phyloP scores from a whole-genome alignment of 2,797 vertebrate genomes.

The Ctenosaura bakeri region DNA sequence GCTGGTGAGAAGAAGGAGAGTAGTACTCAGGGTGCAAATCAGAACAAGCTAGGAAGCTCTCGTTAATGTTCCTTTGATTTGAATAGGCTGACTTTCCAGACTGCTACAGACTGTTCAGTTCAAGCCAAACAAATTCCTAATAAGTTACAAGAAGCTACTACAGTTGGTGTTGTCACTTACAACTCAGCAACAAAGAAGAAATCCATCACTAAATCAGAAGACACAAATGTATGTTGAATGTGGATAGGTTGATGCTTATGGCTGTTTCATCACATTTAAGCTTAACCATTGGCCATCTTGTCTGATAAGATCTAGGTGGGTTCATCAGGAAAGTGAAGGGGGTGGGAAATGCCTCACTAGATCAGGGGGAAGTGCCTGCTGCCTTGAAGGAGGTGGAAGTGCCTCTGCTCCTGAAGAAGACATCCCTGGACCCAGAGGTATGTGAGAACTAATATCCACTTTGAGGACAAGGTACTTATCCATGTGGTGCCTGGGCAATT shows the following conservation, averaged over 20 bases:
- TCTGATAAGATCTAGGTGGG: too few species aligned
- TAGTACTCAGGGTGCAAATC: neutral
- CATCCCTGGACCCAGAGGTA: too few species aligned
- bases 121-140: neutral
- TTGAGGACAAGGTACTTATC: too few species aligned
- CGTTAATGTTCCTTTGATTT: neutral
- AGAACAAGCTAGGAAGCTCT: neutral
- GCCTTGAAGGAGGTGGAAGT: too few species aligned
- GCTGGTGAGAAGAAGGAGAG: neutral
- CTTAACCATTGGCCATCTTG: too few species aligned
- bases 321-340: too few species aligned
- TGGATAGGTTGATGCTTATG: neutral
- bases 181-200: neutral
- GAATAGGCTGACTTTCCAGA: neutral
- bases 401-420: too few species aligned
- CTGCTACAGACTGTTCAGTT: neutral
- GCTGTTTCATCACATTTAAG: too few species aligned
- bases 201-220: neutral
- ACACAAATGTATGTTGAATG: neutral
- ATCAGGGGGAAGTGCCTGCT: too few species aligned
- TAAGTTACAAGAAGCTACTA: neutral
- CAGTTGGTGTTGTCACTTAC: neutral
- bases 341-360: too few species aligned
- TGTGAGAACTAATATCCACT: too few species aligned
- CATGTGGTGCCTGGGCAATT: too few species aligned